phyloP scores from a whole-genome alignment of 2,888 invertebrate genomes.

The Chymomyza caudatula region DNA sequence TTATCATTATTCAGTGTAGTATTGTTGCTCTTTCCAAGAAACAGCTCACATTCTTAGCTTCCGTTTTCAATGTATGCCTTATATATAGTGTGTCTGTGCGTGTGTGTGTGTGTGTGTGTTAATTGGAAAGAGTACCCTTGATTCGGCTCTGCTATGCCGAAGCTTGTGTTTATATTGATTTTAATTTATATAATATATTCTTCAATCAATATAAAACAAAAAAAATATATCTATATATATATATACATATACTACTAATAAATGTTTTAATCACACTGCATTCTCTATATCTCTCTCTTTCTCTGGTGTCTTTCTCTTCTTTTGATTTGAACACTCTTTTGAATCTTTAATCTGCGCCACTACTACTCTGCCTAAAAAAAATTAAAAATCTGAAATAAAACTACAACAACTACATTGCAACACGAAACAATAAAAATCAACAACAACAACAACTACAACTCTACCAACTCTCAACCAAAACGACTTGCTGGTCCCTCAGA shows the following conservation, averaged over 20 bases:
- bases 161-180: conserved; percentile 16
- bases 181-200: background rate
- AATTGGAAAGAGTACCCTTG: conserved; percentile 32
- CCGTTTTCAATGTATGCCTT: conserved; percentile 41
- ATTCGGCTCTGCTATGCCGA: conserved; percentile 38
- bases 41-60: background rate
- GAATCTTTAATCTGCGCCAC: conserved; percentile 67
- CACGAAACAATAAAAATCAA: conserved; percentile 41
- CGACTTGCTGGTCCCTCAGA: conserved; percentile 62
- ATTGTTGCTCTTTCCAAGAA: conserved; percentile 39
- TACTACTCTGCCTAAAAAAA: conserved; percentile 56
- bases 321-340: conserved; percentile 61
- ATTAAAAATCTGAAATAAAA: background rate
- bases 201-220: conserved; percentile 19
- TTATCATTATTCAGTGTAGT: conserved; percentile 14
- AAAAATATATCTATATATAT: conserved; percentile 24
- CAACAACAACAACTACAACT: conserved; percentile 43
- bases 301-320: conserved; percentile 63
- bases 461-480: conserved; percentile 48
- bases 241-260: conserved; percentile 47
- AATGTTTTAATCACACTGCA: conserved; percentile 70
- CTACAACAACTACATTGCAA: conserved; percentile 41
- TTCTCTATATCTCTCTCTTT: conserved; percentile 50
- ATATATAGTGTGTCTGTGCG: conserved; percentile 34
- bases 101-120: background rate